Evolutionary conservation across 1,140 invertebrate species (phyloP), one percentile per base, ranked within the genome.

Genomic region (Olivierus martensii): DNA sequence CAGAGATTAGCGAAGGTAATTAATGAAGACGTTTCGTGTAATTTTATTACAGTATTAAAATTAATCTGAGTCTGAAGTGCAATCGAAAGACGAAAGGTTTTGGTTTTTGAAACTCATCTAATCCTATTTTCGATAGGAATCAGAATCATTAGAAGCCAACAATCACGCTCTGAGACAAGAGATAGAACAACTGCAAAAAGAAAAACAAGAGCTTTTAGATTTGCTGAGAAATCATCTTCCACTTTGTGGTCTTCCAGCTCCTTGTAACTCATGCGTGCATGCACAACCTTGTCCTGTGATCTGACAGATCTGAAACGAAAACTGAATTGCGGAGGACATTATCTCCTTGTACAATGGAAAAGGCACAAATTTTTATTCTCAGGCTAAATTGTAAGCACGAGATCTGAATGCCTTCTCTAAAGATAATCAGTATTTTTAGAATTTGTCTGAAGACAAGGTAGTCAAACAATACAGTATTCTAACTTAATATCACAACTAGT

Each of bases 91-190:
- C 11, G 37, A 38, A 41, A 18, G 11, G 11, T 45, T n/a, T 7
- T 43, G 5, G 12, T 19, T n/a, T 44, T 46, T 48, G 17, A 15
- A 34, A 49, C 21, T 10, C 11, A 38, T 49, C 10, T 17, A 35
- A 34, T 35, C 22, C n/a, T 36, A 14, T 35, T 36, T 14, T 49
- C 2, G 12, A 19, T 78, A 83, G 62, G 87, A 92, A 70, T 87
- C 86, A 9, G 85, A 89, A 68, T 77, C 79, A 2, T 68, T 90
- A 14, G 86, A 90, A 66, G 80, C 77, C n/a, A 85, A 88, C 66
- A 92, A 92, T 65, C 77, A 84, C 21, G 82, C 86, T 58, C 69
- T 90, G 28, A 89, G 88, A 66, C 76, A 75, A 18, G 84, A 89
- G 65, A 81, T 87, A 41, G 78, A 84, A 65, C 78, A 83, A 57